Evolutionary conservation across 2,113 vertebrate species (phyloP).

Genomic region (Acrocephalus kingi): DNA sequence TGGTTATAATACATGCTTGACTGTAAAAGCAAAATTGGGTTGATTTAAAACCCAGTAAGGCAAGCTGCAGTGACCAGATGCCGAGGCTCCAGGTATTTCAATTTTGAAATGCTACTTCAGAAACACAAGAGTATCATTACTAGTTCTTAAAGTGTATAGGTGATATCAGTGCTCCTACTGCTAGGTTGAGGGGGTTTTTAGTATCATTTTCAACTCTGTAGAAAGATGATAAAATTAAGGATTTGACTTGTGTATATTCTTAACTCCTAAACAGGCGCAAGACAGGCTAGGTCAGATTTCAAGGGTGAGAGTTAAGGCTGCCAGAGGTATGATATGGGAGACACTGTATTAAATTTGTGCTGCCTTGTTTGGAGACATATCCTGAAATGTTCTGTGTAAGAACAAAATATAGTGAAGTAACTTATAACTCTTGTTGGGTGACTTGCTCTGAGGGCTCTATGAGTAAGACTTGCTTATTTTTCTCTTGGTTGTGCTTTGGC

Average conservation of each 20-base stretch:
- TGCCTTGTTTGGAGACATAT: not conserved
- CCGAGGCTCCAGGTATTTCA: not conserved
- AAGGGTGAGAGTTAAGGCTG: not conserved
- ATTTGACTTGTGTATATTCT: not conserved
- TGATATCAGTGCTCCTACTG: not conserved
- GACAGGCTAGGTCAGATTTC: not conserved
- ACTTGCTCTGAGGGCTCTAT: not conserved
- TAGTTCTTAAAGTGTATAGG: not conserved
- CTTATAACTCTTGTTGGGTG: not conserved
- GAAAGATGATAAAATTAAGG: not conserved
- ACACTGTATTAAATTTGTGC: not conserved
- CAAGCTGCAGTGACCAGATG: not conserved
- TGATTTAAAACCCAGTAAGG: not conserved
- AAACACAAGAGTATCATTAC: accelerated
- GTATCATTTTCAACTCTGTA: not conserved
- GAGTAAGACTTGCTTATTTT: not conserved
- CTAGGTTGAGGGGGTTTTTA: not conserved
- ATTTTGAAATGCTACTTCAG: not conserved
- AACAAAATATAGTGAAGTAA: not conserved
- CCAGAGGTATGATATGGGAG: not conserved
- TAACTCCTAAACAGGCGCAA: not conserved
- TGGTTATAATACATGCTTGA: not conserved
- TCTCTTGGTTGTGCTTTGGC: not conserved
- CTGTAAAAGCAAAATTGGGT: not conserved
- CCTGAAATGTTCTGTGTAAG: not conserved